Percentiles rank a stretch among this genome's conserved stretches.
These are phyloP conservation scores for Trissoscelio sp. DNA, from an alignment of 2,888 invertebrate genomes.

Conservation along the genomic window DNA sequence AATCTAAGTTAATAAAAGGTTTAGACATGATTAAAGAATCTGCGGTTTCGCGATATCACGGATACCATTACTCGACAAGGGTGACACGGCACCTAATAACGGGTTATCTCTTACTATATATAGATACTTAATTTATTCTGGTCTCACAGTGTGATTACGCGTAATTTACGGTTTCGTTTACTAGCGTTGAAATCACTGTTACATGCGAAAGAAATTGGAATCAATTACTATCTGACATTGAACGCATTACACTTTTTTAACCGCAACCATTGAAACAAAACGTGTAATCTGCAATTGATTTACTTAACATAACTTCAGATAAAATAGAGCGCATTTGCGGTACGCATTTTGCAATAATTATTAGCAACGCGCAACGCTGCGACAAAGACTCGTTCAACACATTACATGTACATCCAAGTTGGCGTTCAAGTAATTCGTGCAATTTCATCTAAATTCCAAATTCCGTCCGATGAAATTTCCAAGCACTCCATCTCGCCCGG, in stretches of 20 bases:
- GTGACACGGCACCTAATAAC: slow-evolving; percentile 79
- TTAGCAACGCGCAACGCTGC: slow-evolving; percentile 30
- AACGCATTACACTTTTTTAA: slow-evolving; percentile 24
- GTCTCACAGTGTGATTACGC: slow-evolving; percentile 74
- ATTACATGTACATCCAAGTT: slow-evolving; percentile 54
- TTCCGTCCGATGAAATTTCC: slow-evolving; percentile 78
- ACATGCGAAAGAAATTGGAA: slow-evolving; percentile 63
- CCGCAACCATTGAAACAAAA: not conserved
- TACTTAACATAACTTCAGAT: not conserved
- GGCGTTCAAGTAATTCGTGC: slow-evolving; percentile 80
- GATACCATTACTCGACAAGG: slow-evolving; percentile 68
- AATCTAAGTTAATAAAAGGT: slow-evolving; percentile 26
- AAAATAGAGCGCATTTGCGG: not conserved
- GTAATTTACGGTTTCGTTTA: slow-evolving; percentile 77
- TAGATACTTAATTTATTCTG: slow-evolving; percentile 80
- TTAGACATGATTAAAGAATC: slow-evolving; percentile 31
- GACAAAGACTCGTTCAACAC: slow-evolving; percentile 61
- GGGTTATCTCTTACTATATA: slow-evolving; percentile 78
- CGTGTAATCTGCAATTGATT: slow-evolving; percentile 29
- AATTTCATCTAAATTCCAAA: slow-evolving; percentile 83
- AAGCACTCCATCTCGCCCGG: slow-evolving; percentile 63
- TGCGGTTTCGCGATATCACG: slow-evolving; percentile 53
- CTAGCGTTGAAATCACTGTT: slow-evolving; percentile 74
- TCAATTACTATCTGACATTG: slow-evolving; percentile 30
- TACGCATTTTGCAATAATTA: slow-evolving; percentile 12